Evolutionary conservation across 2,113 vertebrate genomes (phyloP).

Genomic region (Jaculus jaculus): DNA sequence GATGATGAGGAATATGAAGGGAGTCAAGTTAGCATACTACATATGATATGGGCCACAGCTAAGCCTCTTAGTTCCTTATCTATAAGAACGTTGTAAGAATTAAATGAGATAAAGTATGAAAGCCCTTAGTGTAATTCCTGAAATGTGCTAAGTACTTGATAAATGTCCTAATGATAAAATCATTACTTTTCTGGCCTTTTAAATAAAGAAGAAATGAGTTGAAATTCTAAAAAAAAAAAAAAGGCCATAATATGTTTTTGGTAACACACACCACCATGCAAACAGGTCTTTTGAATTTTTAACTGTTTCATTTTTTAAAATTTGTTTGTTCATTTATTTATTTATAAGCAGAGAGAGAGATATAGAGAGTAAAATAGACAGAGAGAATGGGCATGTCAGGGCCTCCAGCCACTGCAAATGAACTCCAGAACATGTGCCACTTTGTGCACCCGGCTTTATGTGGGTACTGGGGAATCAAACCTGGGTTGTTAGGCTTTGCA

Average conservation of each 20-base stretch:
- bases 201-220: not conserved
- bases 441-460: no score
- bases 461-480: no score
- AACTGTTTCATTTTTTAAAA: not conserved
- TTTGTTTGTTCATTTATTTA: no score
- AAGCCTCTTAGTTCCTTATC: conserved; percentile 19
- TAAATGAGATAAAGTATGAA: not conserved
- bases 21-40: not conserved
- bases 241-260: not conserved
- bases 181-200: not conserved
- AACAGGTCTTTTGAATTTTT: not conserved
- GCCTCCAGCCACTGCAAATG: no score
- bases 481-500: no score
- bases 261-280: not conserved
- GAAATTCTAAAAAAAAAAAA: not conserved
- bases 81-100: not conserved
- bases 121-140: not conserved
- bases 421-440: no score
- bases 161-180: not conserved
- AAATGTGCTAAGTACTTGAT: not conserved
- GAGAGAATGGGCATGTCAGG: no score
- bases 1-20: not conserved
- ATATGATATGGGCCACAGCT: not conserved
- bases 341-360: no score
- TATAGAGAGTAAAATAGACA: no score